Conservation (phyloP, 2,797 vertebrate species). For the Oceanodroma leucorhoa region DNA sequence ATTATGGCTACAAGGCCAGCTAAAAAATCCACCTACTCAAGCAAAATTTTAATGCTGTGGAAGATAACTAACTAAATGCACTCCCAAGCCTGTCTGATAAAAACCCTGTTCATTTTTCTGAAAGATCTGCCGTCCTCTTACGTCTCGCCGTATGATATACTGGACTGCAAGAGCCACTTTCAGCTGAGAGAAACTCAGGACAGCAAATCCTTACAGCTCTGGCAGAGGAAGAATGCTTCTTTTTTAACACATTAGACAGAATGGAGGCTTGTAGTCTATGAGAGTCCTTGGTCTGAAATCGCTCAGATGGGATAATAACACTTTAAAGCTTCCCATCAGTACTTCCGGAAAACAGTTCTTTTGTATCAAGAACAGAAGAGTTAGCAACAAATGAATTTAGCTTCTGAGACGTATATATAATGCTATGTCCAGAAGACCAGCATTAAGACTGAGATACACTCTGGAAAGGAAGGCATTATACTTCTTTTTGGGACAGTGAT, state of each 20-base stretch:
- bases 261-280: not conserved
- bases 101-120: not conserved
- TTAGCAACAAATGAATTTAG: not conserved
- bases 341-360: not conserved
- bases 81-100: not conserved
- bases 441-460: not conserved
- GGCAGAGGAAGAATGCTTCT: not conserved
- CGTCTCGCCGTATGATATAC: not conserved
- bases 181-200: not conserved
- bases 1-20: constrained; percentile 21
- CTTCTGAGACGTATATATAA: not conserved
- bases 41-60: constrained; percentile 10
- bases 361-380: not conserved
- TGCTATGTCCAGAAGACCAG: not conserved
- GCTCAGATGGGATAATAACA: not conserved
- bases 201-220: not conserved
- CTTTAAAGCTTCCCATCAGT: not conserved
- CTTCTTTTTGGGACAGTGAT: not conserved
- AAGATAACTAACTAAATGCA: constrained; percentile 5
- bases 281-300: not conserved
- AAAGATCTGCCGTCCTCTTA: not conserved
- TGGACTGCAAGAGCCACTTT: not conserved
- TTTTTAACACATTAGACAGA: not conserved
- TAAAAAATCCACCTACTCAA: constrained; percentile 5
- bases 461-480: not conserved